Evolutionary conservation across 2,113 vertebrate species (phyloP).

Genomic region (Paradoxurus hermaphroditus): DNA sequence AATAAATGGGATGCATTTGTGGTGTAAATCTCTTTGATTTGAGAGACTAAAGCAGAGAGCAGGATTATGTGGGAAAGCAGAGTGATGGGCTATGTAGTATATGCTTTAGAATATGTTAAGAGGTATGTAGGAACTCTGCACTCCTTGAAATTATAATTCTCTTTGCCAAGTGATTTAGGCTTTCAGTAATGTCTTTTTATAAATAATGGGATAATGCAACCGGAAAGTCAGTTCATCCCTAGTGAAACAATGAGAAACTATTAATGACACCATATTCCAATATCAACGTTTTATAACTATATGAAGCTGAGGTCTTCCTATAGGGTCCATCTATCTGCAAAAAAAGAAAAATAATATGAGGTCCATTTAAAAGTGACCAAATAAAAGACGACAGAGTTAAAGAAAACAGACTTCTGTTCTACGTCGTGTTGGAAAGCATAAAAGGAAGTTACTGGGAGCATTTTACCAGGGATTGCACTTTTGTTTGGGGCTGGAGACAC

Average conservation of each 20-base stretch:
- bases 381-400: neutral
- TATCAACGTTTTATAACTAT: neutral
- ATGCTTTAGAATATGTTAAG: neutral
- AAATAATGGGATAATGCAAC: neutral
- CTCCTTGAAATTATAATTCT: neutral
- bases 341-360: neutral
- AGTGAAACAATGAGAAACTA: neutral
- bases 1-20: neutral
- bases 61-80: neutral
- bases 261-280: neutral
- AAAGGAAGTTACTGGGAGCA: neutral
- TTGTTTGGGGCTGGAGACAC: too few species aligned
- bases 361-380: neutral
- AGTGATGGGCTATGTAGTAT: accelerated
- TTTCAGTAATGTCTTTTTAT: neutral
- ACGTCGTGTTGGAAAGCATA: neutral
- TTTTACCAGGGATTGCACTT: neutral
- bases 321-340: neutral
- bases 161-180: neutral
- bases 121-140: neutral
- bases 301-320: neutral
- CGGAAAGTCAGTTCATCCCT: neutral
- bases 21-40: neutral
- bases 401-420: too few species aligned
- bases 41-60: too few species aligned